phyloP scores from a whole-genome alignment of 2,113 vertebrate species.

The Dascyllus trimaculatus region DNA sequence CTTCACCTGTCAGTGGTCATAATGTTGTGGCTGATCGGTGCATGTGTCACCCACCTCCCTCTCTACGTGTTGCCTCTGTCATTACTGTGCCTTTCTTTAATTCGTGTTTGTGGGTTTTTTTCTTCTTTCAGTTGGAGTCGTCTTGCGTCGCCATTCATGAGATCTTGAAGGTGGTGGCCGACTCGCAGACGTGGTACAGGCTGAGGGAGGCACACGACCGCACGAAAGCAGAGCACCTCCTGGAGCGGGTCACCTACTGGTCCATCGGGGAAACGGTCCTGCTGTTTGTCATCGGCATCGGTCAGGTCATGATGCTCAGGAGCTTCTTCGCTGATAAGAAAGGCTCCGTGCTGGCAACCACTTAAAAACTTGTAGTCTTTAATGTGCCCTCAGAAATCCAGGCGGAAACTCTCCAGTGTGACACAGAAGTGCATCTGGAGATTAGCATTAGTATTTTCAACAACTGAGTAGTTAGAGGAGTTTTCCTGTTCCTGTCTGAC shows the following conservation, averaged over 20 bases:
- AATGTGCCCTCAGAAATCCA: neutral
- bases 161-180: constrained; percentile 88
- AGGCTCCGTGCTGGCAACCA: constrained; percentile 63
- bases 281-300: constrained; percentile 89
- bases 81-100: neutral
- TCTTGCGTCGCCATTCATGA: constrained; percentile 91
- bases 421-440: constrained; percentile 1
- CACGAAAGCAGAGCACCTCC: constrained; percentile 88
- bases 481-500: constrained; percentile 9
- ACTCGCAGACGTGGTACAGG: constrained; percentile 90
- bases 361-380: constrained; percentile 64
- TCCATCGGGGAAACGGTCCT: constrained; percentile 88
- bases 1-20: no score
- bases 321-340: constrained; percentile 92
- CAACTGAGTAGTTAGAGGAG: neutral
- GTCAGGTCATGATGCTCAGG: constrained; percentile 91
- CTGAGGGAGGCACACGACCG: constrained; percentile 91
- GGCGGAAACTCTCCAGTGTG: neutral
- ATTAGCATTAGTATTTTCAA: constrained; percentile 12
- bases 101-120: neutral
- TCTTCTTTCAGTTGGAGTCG: constrained; percentile 88
- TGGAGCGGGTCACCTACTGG: constrained; percentile 88
- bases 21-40: no score
- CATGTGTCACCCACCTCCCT: no score
- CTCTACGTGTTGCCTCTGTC: no score